Evolutionary conservation across 2,113 vertebrate species (phyloP).

Genomic region (Calonectris borealis): DNA sequence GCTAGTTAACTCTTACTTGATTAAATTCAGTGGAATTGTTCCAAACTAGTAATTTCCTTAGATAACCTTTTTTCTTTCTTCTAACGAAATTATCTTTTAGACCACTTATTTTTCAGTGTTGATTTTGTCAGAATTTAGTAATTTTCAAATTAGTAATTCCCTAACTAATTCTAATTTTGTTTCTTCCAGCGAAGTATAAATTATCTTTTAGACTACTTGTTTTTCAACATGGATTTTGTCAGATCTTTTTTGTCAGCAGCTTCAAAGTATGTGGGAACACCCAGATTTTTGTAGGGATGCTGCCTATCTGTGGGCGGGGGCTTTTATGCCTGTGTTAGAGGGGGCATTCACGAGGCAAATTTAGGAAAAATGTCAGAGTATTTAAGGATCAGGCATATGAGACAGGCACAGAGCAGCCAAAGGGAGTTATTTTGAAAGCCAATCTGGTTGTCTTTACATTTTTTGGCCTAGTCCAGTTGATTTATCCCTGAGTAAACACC

Average conservation of each 20-base stretch:
- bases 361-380: not conserved
- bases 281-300: not conserved
- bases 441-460: not conserved
- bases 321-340: not conserved
- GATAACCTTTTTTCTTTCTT: not conserved
- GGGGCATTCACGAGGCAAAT: fast-evolving
- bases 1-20: not conserved
- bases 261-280: not conserved
- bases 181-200: not conserved
- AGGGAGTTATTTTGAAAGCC: not conserved
- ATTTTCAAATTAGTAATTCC: not conserved
- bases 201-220: not conserved
- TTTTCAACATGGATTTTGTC: not conserved
- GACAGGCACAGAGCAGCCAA: not conserved
- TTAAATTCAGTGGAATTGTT: not conserved
- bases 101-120: not conserved
- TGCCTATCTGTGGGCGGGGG: not conserved
- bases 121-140: not conserved
- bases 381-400: not conserved
- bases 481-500: not conserved
- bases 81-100: not conserved
- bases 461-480: not conserved
- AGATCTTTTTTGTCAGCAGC: not conserved
- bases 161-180: not conserved
- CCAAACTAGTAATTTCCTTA: not conserved